Conservation (phyloP, 1,140 invertebrate species). For the Bombus sylvicola region DNA sequence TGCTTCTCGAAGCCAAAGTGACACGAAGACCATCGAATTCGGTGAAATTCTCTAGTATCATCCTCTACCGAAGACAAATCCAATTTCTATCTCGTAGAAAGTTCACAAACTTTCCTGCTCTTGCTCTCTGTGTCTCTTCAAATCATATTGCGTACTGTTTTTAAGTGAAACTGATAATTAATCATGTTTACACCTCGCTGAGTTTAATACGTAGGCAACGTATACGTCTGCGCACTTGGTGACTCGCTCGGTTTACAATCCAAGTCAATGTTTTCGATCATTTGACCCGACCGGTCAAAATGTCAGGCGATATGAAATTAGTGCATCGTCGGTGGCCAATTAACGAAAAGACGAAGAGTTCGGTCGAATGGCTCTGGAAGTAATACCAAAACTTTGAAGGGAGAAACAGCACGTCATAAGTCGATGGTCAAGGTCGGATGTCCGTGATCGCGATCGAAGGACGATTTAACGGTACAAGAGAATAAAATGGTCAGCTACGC, state of each 20-base stretch:
- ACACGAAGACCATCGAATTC: not conserved
- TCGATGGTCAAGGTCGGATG: conserved; percentile 11
- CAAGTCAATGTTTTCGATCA: conserved; percentile 5
- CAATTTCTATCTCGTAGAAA: not conserved
- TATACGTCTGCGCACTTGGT: not conserved
- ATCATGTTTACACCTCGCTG: not conserved
- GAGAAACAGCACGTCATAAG: not conserved
- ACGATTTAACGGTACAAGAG: conserved; percentile 16
- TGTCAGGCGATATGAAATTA: conserved; percentile 38
- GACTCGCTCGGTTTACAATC: not conserved
- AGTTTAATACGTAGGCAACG: not conserved
- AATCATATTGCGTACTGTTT: not conserved
- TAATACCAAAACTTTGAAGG: not conserved
- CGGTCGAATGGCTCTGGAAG: not conserved
- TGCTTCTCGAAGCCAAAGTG: not conserved
- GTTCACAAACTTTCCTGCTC: not conserved
- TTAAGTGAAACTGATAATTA: not conserved
- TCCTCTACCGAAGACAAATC: not conserved
- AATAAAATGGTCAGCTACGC: not conserved
- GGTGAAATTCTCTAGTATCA: not conserved
- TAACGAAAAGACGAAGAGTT: not conserved
- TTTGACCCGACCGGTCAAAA: conserved; percentile 9
- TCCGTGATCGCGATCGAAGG: conserved; percentile 7
- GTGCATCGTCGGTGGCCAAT: conserved; percentile 13
- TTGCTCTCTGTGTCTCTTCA: not conserved